A percentile compares a stretch with the other conserved stretches of the same genome.
Conservation (phyloP, 2,888 invertebrate species). For the Himalopsyche tibetana region DNA sequence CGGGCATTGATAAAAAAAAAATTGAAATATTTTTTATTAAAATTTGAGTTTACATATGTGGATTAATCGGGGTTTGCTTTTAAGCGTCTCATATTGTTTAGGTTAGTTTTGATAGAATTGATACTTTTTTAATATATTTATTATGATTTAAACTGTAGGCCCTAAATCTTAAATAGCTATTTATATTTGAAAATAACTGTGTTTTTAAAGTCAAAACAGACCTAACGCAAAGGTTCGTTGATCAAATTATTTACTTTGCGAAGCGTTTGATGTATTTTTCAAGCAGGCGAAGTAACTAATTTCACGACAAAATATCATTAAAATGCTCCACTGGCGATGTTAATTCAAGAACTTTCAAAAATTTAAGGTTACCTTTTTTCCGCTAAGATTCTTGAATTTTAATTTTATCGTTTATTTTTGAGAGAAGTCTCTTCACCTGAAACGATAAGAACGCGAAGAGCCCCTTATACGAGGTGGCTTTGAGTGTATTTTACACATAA, state of each 20-base stretch:
- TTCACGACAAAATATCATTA: neutral
- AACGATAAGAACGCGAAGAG: slow-evolving; percentile 18
- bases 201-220: too few species aligned
- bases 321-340: slow-evolving; percentile 21
- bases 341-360: slow-evolving; percentile 40
- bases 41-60: too few species aligned
- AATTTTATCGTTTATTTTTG: slow-evolving; percentile 35
- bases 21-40: too few species aligned
- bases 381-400: slow-evolving; percentile 20
- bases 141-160: too few species aligned
- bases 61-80: too few species aligned
- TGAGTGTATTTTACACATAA: slow-evolving; percentile 17
- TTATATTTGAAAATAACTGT: too few species aligned
- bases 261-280: slow-evolving; percentile 29
- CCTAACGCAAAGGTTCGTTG: neutral
- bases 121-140: too few species aligned
- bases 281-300: slow-evolving; percentile 31
- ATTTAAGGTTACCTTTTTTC: slow-evolving; percentile 1
- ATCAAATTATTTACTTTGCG: slow-evolving; percentile 12
- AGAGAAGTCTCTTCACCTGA: slow-evolving; percentile 34
- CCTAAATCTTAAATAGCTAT: too few species aligned
- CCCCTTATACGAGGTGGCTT: slow-evolving; percentile 24
- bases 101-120: too few species aligned
- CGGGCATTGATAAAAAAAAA: too few species aligned
- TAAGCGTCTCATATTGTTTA: too few species aligned